Percentiles rank a stretch among this genome's conserved stretches.
Conservation (phyloP, 92 coral and sea anemone species). For the Porites divaricata region DNA sequence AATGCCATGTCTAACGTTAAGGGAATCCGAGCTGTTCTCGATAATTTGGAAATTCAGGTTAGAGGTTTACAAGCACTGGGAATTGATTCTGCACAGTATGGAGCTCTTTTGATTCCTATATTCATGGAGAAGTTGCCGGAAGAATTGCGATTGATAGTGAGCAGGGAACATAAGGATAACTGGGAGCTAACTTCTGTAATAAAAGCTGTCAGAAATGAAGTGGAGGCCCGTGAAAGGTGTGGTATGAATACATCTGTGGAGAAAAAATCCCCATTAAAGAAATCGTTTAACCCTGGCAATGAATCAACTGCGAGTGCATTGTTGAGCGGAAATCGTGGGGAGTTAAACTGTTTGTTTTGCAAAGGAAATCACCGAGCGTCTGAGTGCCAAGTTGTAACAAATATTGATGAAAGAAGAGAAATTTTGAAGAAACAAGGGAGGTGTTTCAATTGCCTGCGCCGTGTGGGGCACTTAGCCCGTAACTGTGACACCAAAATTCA, state of each 20-base stretch:
- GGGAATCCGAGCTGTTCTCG: conserved; percentile 5
- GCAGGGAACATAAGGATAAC: neutral
- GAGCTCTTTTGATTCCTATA: conserved; percentile 14
- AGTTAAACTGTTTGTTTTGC: conserved; percentile 5
- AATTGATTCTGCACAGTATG: conserved; percentile 23
- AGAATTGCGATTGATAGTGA: conserved; percentile 21
- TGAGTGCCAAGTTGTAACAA: conserved; percentile 1
- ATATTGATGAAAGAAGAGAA: conserved; percentile 25
- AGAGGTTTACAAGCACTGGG: conserved; percentile 39
- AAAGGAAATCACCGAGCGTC: conserved; percentile 32
- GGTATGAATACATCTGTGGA: neutral
- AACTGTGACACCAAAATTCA: neutral
- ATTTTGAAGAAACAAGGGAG: conserved; percentile 33
- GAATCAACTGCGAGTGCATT: neutral
- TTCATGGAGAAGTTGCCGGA: conserved; percentile 28
- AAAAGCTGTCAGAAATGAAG: conserved; percentile 15
- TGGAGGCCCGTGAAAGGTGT: conserved; percentile 14
- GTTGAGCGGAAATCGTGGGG: neutral
- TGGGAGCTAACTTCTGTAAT: conserved; percentile 12
- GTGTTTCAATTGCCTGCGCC: conserved; percentile 14
- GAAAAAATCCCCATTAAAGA: neutral
- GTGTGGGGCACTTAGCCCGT: neutral
- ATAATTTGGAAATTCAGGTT: conserved; percentile 22
- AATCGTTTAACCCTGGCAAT: neutral
- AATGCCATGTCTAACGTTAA: conserved; percentile 11